Percentiles rank a stretch among this genome's conserved stretches.
Conservation (phyloP, 23 tunicate genomes). For the Phallusia fumigata region DNA sequence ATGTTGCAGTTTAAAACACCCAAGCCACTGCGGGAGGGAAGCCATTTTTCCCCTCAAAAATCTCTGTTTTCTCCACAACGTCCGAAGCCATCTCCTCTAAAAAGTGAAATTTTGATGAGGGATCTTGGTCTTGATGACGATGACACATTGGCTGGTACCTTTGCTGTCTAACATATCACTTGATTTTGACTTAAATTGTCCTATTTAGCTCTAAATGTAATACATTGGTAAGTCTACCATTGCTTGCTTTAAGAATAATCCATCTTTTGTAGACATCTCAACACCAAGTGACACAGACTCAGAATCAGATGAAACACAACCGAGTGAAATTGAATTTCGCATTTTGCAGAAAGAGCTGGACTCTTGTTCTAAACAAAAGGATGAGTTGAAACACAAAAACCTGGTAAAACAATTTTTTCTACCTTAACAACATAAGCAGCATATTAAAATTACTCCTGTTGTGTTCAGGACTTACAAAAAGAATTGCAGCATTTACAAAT, state of each 20-base stretch:
- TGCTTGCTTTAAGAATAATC: background rate
- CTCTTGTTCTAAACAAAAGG: conserved; percentile 29
- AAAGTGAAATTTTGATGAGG: conserved; percentile 57
- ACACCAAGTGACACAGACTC: conserved; percentile 37
- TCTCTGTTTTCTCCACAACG: conserved; percentile 29
- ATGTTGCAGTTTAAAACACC: conserved; percentile 1
- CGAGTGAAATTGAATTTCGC: conserved; percentile 51
- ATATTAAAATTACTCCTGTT: background rate
- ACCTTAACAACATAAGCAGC: background rate
- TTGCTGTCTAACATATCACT: too few species aligned
- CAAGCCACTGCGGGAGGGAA: background rate
- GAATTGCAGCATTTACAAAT: conserved; percentile 27
- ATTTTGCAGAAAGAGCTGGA: conserved; percentile 45
- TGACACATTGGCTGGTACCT: conserved; percentile 1
- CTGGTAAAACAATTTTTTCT: conserved; percentile 17
- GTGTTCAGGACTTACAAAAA: conserved; percentile 32
- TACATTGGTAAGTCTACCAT: too few species aligned
- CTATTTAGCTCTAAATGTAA: too few species aligned
- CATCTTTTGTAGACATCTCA: conserved; percentile 34
- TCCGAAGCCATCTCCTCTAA: conserved; percentile 84
- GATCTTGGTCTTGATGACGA: conserved; percentile 76
- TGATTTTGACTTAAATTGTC: too few species aligned
- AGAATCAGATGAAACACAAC: conserved; percentile 20
- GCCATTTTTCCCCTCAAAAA: background rate
- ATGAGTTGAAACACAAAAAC: conserved; percentile 21